Base-by-base conservation (phyloP, 2,113 vertebrate genomes). In the Ammodytes marinus region DNA sequence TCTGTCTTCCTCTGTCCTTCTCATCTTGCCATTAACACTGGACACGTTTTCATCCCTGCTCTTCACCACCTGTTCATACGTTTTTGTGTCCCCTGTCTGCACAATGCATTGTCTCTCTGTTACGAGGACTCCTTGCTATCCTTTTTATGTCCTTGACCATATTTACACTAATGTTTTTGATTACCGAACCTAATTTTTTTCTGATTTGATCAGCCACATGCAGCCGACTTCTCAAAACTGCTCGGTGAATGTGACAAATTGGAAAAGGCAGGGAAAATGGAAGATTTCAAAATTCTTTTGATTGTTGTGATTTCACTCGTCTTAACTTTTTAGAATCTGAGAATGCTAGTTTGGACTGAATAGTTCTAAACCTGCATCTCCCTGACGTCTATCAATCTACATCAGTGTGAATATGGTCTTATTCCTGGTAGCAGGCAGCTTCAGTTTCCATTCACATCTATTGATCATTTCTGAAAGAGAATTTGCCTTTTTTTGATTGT, bases 341-440 rank as follows among this genome's bases (percentile, higher is more conserved):
- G 73, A 70, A 55, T 50, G 0, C 4, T 6, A 9, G 5, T 49
- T 17, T 68, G 61, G 27, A 27, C 47, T 5, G 42, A 60, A 65
- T 43, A 42, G 17, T 47, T 27, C 46, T 68, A 5, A 42, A 46
- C 8, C 15, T 17, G 5, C 11, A 45, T 43, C 19, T 52, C 42
- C 70, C 4, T 58, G 11, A 65, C 15, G 49, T 69, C 42, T 0
- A 0, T 69, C 42, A 0, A 0, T 75, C 55, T 49, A 57, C 75
- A 63, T 69, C 63, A 40, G 63, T 87, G 83, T 89, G 85, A 87
- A 86, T 60, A 40, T 77, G 60, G 69, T 85, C 69, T 77, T 67
- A 53, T 79, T 90, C 53, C 70, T 76, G 75, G 69, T 65, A 77
- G 70, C 70, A 69, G 74, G 82, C 50, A 54, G 74, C 45, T 74